Base-by-base conservation (phyloP, 92 coral and sea anemone genomes). In the Palythoa heliodiscus region DNA sequence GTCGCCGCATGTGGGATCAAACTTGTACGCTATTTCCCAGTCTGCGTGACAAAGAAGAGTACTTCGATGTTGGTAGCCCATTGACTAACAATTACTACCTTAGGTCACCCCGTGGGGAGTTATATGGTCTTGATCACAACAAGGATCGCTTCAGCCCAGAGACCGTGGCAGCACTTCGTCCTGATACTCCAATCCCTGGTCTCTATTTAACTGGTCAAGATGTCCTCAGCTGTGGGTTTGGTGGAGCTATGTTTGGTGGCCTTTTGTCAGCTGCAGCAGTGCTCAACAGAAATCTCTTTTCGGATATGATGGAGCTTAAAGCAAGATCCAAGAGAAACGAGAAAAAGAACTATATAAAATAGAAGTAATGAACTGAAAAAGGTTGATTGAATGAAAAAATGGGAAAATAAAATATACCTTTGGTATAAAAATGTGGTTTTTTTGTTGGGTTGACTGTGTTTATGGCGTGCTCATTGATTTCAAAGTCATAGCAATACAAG, bases 1-100 rank as follows among this genome's bases (percentile, higher is more conserved):
- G 95, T 17, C 78, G 91, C 71, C 98, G 98, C 61, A 92, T 92
- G 89, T 95, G 98, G 98, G 93, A 95, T 66, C 98, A 95, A 75
- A 90, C 97, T 2, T 94, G 94, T 70, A 87, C 90, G 53, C 75
- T 87, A 52, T 93, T 94, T 78, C 98, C 98, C 0, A 87, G 94
- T 17, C 91, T 94, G 5, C 82, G 89, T 15, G 98, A 94, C 86
- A 92, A 91, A 84, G 98, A 88, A 37, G 98, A 91, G 78, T 95
- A 91, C 90, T 95, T 95, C 50, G 98, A 95, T 43, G 92, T 92
- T 52, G 98, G 98, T 5, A 92, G 96, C 72, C 98, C 98, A 54
- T 73, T 95, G 83, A 89, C 90, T 47, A 95, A 95, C 75, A 91
- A 90, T 73, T 95, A 90, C 86, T 95, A 95, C 73, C 85, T 95